Conservation (phyloP, 2,888 invertebrate species). For the Hypolimnas misippus region DNA sequence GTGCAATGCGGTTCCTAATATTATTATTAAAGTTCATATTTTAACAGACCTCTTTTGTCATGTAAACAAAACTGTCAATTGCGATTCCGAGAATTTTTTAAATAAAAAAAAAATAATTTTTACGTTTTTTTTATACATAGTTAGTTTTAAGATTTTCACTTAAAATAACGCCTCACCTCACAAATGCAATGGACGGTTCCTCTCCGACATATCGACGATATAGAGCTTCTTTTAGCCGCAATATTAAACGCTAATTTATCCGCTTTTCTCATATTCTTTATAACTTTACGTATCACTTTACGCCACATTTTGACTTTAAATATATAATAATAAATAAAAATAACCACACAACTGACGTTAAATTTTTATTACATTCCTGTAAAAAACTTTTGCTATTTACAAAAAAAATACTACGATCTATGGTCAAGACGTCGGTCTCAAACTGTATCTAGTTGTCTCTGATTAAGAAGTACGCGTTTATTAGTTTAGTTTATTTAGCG, state of each 20-base stretch:
- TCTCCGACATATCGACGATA: slow-evolving; percentile 67
- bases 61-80: no score
- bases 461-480: slow-evolving; percentile 1
- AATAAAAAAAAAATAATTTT: no score
- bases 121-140: no score
- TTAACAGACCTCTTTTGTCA: no score
- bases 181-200: slow-evolving; percentile 68
- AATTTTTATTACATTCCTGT: not conserved
- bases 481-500: slow-evolving; percentile 29
- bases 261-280: slow-evolving; percentile 60
- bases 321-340: not conserved
- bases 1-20: no score
- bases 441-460: slow-evolving; percentile 10
- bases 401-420: not conserved
- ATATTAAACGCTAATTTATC: slow-evolving; percentile 64
- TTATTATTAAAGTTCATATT: no score
- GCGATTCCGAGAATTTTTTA: no score
- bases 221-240: slow-evolving; percentile 57
- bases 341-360: not conserved
- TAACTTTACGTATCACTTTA: slow-evolving; percentile 56
- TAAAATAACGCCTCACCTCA: slow-evolving; percentile 62
- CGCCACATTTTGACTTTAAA: slow-evolving; percentile 61
- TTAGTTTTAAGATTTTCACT: slow-evolving; percentile 28
- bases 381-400: not conserved
- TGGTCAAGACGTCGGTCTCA: not conserved